Base-by-base conservation (phyloP, 1,140 invertebrate genomes). In the Macrosteles quadrilineatus region DNA sequence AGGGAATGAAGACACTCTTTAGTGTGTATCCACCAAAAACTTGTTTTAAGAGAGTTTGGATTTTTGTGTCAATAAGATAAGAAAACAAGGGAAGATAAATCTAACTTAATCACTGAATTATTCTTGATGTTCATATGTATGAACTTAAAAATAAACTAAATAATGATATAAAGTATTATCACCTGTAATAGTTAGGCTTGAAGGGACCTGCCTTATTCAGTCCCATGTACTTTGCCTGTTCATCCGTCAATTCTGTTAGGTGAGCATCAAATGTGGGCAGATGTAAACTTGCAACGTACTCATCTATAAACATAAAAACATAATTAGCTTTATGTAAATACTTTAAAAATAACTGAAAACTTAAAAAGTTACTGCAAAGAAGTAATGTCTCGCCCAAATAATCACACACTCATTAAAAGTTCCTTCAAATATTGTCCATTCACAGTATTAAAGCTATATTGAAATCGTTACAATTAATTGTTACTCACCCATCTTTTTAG, bases 101-200 rank as follows among this genome's bases (percentile, higher is more conserved):
- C n/a, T n/a, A n/a, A n/a, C n/a, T n/a, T n/a, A n/a, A n/a, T n/a
- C n/a, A n/a, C n/a, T n/a, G n/a, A n/a, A n/a, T n/a, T n/a, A n/a
- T n/a, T n/a, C n/a, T n/a, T n/a, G n/a, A n/a, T n/a, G n/a, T n/a
- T n/a, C n/a, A n/a, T n/a, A n/a, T n/a, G n/a, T n/a, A n/a, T n/a
- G n/a, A n/a, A n/a, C n/a, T n/a, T n/a, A n/a, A n/a, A n/a, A n/a
- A n/a, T n/a, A n/a, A n/a, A n/a, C n/a, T n/a, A n/a, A n/a, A n/a
- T n/a, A n/a, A n/a, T n/a, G n/a, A n/a, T n/a, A n/a, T 14, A 36
- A 36, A 6, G 32, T 36, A 36, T 6, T 6, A 14, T 19, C 45
- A 98, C 88, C 97, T 90, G 81, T 99, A 99, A 82, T 98, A 98
- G 81, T 98, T 98, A 74, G 97, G 96, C 83, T 99, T 98, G 82